Evolutionary conservation across 2,888 invertebrate species (phyloP).

Genomic region (Metalampra italica): DNA sequence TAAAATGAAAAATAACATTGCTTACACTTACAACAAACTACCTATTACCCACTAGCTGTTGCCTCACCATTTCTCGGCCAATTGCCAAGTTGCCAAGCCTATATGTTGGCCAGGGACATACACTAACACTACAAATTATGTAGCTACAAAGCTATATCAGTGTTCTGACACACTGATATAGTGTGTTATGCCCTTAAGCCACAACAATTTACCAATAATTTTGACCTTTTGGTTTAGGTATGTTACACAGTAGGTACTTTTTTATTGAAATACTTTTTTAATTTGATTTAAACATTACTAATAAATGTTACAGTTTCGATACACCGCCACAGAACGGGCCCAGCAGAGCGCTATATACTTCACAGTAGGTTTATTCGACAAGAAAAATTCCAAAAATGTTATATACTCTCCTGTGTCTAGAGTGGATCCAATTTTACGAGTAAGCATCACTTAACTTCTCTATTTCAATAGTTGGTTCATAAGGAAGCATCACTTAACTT

Average conservation of each 20-base stretch:
- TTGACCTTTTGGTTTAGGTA: neutral
- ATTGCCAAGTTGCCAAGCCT: too few species aligned
- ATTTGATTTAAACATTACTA: neutral
- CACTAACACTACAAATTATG: too few species aligned
- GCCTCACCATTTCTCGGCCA: too few species aligned
- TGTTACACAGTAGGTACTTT: neutral
- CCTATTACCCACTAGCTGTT: too few species aligned
- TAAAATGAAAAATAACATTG: neutral
- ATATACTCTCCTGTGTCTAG: constrained; percentile 81
- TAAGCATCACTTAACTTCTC: constrained; percentile 50
- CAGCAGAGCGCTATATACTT: constrained; percentile 86
- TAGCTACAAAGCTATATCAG: too few species aligned
- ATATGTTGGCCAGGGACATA: too few species aligned
- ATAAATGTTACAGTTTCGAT: constrained; percentile 81
- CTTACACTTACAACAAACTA: too few species aligned
- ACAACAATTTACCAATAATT: too few species aligned
- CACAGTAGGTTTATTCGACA: constrained; percentile 86
- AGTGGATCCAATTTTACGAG: constrained; percentile 83
- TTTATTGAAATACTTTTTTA: neutral
- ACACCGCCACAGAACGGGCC: constrained; percentile 87
- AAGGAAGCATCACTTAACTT: constrained; percentile 33
- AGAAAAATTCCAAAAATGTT: constrained; percentile 78
- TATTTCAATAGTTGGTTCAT: too few species aligned
- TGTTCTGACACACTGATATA: too few species aligned
- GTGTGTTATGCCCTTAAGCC: too few species aligned